A percentile compares a stretch with the other conserved stretches of the same genome.
Conservation (phyloP, 2,113 vertebrate species). For the Anolis sagrei region DNA sequence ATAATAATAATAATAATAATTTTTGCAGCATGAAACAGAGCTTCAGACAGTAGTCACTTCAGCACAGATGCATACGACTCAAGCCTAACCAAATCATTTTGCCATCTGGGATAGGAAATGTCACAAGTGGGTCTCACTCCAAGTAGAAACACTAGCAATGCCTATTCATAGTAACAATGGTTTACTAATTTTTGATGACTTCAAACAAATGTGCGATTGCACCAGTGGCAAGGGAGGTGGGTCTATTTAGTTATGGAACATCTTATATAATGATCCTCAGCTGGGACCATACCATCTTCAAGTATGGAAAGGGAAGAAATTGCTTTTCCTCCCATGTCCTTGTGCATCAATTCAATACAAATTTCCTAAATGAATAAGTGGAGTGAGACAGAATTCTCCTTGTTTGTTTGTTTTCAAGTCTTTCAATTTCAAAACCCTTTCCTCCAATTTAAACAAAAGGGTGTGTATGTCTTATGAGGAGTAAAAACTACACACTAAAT, state of each 20-base stretch:
- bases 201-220: background rate
- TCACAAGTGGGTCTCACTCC: background rate
- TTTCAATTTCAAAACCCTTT: background rate
- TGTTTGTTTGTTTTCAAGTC: background rate
- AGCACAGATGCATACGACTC: background rate
- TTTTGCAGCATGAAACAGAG: background rate
- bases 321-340: background rate
- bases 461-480: background rate
- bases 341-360: background rate
- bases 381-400: background rate
- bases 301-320: background rate
- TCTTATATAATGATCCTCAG: background rate
- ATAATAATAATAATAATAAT: too few species aligned
- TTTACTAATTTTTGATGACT: background rate
- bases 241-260: background rate
- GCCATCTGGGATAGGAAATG: background rate
- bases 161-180: too few species aligned
- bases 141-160: background rate
- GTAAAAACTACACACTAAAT: background rate
- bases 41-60: background rate
- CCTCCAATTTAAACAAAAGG: background rate
- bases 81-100: background rate
- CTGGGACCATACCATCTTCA: background rate
- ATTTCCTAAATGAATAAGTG: background rate
- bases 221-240: background rate